phyloP scores from a whole-genome alignment of 2,888 invertebrate species.

The Eristalinus sepulchralis region DNA sequence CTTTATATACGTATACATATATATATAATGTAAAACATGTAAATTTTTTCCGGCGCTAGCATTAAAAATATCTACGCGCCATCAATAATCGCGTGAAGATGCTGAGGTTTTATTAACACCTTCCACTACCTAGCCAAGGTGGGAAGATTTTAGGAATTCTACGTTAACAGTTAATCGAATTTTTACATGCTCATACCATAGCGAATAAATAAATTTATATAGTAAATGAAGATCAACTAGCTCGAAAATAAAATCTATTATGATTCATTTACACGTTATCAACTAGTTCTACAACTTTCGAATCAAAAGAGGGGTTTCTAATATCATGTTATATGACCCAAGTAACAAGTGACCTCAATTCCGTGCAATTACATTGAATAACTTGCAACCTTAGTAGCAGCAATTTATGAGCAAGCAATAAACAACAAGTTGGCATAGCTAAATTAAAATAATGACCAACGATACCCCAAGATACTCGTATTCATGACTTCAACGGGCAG shows the following conservation, averaged over 20 bases:
- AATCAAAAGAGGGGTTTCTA: constrained; percentile 42
- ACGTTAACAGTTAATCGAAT: constrained; percentile 38
- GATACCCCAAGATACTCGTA: constrained; percentile 25
- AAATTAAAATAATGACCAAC: constrained; percentile 62
- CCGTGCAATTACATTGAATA: constrained; percentile 52
- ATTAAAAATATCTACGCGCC: constrained; percentile 50
- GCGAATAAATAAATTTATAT: constrained; percentile 54
- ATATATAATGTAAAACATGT: too few species aligned
- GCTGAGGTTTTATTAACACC: constrained; percentile 54
- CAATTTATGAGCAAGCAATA: constrained; percentile 29
- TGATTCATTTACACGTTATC: constrained; percentile 32
- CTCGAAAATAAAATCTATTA: constrained; percentile 65
- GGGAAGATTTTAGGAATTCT: constrained; percentile 15
- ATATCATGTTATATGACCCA: constrained; percentile 66
- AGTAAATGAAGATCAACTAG: constrained; percentile 42
- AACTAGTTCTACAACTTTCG: constrained; percentile 57
- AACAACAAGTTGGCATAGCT: constrained; percentile 33
- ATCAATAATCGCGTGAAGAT: constrained; percentile 25
- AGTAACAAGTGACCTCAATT: constrained; percentile 65
- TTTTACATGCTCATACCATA: constrained; percentile 53
- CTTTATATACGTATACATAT: too few species aligned
- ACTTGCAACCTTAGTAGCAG: constrained; percentile 41
- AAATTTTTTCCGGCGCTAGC: constrained; percentile 65
- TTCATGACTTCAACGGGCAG: constrained; percentile 48
- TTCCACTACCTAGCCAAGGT: constrained; percentile 19